Percentiles rank a stretch among this genome's conserved stretches.
These are phyloP conservation scores for Teleiodes luculella DNA, from an alignment of 2,888 invertebrate species.

Conservation along the genomic window DNA sequence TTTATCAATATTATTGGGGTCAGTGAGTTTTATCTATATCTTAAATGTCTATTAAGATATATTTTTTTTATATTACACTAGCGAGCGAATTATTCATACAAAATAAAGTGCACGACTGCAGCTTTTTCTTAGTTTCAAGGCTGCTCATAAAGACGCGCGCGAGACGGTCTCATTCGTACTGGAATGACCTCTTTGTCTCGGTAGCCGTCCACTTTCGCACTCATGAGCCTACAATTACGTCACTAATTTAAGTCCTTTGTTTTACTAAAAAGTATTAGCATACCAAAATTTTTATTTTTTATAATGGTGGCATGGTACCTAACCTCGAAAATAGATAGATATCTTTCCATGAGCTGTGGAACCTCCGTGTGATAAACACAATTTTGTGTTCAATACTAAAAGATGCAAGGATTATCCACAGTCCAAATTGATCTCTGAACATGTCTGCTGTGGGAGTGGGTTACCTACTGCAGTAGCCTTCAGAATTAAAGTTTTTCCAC, in stretches of 20 bases:
- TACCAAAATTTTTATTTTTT: slow-evolving; percentile 70
- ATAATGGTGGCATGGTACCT: slow-evolving; percentile 43
- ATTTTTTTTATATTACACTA: too few species aligned
- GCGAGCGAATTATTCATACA: background rate
- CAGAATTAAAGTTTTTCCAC: slow-evolving; percentile 12
- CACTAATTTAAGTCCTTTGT: slow-evolving; percentile 51
- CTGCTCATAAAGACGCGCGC: slow-evolving; percentile 22
- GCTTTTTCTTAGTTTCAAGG: slow-evolving; percentile 3
- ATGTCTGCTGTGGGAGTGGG: slow-evolving; percentile 1
- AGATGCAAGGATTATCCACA: slow-evolving; percentile 12
- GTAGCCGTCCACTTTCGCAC: slow-evolving; percentile 36
- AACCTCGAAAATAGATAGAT: slow-evolving; percentile 40
- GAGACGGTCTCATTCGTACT: slow-evolving; percentile 10
- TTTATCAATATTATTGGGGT: too few species aligned
- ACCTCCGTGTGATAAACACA: slow-evolving; percentile 23
- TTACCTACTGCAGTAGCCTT: background rate
- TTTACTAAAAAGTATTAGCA: slow-evolving; percentile 66
- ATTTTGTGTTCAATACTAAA: background rate
- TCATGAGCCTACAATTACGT: slow-evolving; percentile 16
- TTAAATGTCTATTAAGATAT: too few species aligned
- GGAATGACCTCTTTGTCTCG: slow-evolving; percentile 16
- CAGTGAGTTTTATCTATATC: too few species aligned
- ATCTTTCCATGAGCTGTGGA: slow-evolving; percentile 40
- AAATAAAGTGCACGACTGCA: slow-evolving; percentile 4
- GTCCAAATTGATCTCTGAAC: slow-evolving; percentile 22